phyloP scores from a whole-genome alignment of 2,888 invertebrate species.

The Chrysolina americana region DNA sequence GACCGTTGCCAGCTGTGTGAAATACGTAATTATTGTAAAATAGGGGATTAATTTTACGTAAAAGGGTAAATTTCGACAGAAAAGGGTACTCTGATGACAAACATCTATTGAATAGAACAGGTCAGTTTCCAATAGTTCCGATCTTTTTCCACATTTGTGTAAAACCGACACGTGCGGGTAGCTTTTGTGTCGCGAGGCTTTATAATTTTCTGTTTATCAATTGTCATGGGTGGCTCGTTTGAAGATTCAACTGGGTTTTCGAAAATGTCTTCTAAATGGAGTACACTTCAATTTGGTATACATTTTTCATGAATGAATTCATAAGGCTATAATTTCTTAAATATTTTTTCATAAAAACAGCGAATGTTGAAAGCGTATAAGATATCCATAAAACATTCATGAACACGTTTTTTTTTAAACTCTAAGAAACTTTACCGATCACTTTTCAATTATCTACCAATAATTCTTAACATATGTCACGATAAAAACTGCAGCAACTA shows the following conservation, averaged over 20 bases:
- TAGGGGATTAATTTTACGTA: constrained; percentile 68
- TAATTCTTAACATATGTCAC: too few relatives aligned
- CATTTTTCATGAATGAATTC: too few relatives aligned
- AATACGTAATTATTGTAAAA: constrained; percentile 69
- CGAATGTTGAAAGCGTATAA: too few relatives aligned
- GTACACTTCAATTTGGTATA: too few relatives aligned
- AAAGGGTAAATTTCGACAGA: constrained; percentile 67
- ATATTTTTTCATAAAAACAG: too few relatives aligned
- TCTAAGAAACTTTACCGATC: too few relatives aligned
- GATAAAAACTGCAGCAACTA: too few relatives aligned
- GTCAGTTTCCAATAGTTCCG: constrained; percentile 45
- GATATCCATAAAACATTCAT: too few relatives aligned
- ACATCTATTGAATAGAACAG: constrained; percentile 60
- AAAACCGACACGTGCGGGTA: constrained; percentile 58
- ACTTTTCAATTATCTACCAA: too few relatives aligned
- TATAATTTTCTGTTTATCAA: constrained; percentile 50
- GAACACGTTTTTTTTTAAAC: too few relatives aligned
- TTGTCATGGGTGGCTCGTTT: constrained; percentile 6
- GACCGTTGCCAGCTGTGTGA: constrained; percentile 64
- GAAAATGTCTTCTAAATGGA: too few relatives aligned
- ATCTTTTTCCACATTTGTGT: constrained; percentile 60
- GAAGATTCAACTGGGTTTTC: background rate
- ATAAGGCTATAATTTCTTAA: too few relatives aligned
- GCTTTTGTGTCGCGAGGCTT: constrained; percentile 54
- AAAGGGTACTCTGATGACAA: constrained; percentile 67